Percentiles rank a stretch among this genome's conserved stretches.
Evolutionary conservation across 2,888 invertebrate genomes (phyloP).

Genomic region (Meghimatium bilineatum): DNA sequence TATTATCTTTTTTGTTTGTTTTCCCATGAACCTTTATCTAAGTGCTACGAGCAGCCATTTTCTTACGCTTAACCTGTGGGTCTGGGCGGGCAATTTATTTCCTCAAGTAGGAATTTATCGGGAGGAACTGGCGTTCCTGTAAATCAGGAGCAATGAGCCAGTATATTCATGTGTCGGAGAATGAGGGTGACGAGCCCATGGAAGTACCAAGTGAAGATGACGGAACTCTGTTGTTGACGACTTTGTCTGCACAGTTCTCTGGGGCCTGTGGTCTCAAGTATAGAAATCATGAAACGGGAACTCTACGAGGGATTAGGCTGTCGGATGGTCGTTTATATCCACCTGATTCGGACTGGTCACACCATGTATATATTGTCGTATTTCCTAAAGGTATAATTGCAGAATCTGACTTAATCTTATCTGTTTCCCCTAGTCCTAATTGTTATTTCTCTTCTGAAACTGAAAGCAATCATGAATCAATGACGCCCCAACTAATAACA

Average conservation of each 20-base stretch:
- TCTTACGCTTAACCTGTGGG: constrained; percentile 66
- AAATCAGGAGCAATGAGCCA: constrained; percentile 70
- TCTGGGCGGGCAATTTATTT: constrained; percentile 63
- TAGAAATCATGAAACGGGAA: constrained; percentile 86
- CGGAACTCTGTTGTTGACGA: constrained; percentile 92
- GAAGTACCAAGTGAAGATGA: constrained; percentile 98
- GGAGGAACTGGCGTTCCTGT: constrained; percentile 51
- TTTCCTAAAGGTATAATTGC: constrained; percentile 79
- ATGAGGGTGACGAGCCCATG: constrained; percentile 93
- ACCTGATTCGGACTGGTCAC: constrained; percentile 92
- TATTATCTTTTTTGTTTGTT: constrained; percentile 40
- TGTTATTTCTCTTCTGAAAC: no score
- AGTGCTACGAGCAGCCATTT: constrained; percentile 68
- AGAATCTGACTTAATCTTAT: background rate
- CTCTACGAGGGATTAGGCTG: constrained; percentile 81
- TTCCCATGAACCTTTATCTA: constrained; percentile 55
- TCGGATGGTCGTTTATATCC: constrained; percentile 94
- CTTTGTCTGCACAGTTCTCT: constrained; percentile 97
- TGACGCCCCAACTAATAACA: no score
- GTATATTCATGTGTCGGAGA: constrained; percentile 95
- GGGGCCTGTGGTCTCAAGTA: constrained; percentile 98
- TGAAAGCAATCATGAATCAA: no score
- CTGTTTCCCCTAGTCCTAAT: no score
- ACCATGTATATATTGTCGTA: constrained; percentile 83
- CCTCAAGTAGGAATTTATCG: constrained; percentile 45